phyloP scores from a whole-genome alignment of 2,888 invertebrate genomes.

The Eilema sororculum region DNA sequence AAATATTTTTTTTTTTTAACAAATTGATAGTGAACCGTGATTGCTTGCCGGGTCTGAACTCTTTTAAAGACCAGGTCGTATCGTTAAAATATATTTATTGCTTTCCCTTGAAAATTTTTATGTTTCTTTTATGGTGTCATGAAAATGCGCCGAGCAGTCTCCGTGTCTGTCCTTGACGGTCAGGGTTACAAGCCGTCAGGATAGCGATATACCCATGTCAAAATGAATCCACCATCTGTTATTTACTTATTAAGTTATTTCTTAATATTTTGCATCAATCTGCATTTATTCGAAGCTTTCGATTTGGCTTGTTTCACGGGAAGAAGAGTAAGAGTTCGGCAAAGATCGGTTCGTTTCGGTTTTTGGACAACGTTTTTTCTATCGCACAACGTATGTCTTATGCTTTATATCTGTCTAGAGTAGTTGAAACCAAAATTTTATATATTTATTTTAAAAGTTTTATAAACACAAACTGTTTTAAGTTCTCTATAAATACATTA shows the following conservation, averaged over 20 bases:
- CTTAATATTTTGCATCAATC: background rate
- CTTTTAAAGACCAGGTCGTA: constrained; percentile 3
- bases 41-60: constrained; percentile 28
- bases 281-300: background rate
- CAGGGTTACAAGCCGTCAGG: background rate
- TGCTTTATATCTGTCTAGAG: too few relatives aligned
- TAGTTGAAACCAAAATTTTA: too few relatives aligned
- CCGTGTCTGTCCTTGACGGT: background rate
- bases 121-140: background rate
- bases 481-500: too few relatives aligned
- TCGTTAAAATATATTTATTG: background rate
- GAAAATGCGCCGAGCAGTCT: background rate
- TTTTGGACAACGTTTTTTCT: too few relatives aligned
- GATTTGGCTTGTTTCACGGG: too few relatives aligned
- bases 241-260: background rate
- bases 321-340: too few relatives aligned
- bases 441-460: too few relatives aligned
- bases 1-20: too few relatives aligned
- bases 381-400: too few relatives aligned
- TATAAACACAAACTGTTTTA: too few relatives aligned
- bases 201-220: background rate
- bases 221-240: background rate
- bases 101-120: background rate
- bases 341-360: too few relatives aligned
- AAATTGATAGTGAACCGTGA: too few relatives aligned